A percentile compares a stretch with the other conserved stretches of the same genome.
phyloP scores from a whole-genome alignment of 2,113 vertebrate genomes.

The Atherinomorus stipes region DNA sequence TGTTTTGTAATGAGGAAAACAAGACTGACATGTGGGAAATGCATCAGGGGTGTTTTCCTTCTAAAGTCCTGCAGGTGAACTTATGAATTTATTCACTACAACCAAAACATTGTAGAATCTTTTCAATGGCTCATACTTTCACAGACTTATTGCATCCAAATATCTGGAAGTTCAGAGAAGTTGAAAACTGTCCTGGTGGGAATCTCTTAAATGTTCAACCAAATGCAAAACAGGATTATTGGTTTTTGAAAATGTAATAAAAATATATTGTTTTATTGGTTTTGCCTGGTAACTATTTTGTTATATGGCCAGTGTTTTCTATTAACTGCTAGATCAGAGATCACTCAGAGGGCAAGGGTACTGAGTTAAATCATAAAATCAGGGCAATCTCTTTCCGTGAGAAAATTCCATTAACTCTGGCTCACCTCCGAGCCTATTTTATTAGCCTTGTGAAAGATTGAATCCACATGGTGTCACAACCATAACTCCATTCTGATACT shows the following conservation, averaged over 20 bases:
- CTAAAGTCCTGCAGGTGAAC: slow-evolving; percentile 47
- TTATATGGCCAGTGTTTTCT: slow-evolving; percentile 76
- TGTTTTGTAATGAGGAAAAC: slow-evolving; percentile 38
- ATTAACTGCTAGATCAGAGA: slow-evolving; percentile 77
- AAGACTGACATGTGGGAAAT: slow-evolving; percentile 34
- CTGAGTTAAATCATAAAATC: slow-evolving; percentile 77
- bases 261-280: slow-evolving; percentile 80
- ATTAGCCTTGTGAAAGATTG: slow-evolving; percentile 76
- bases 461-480: slow-evolving; percentile 81
- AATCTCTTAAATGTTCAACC: slow-evolving; percentile 73
- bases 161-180: slow-evolving; percentile 63
- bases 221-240: slow-evolving; percentile 77
- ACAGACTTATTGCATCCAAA: slow-evolving; percentile 69
- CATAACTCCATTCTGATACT: slow-evolving; percentile 65
- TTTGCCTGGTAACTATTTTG: slow-evolving; percentile 74
- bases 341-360: slow-evolving; percentile 65
- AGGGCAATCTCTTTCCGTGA: slow-evolving; percentile 77
- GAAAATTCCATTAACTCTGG: slow-evolving; percentile 80
- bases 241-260: slow-evolving; percentile 81
- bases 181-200: slow-evolving; percentile 66
- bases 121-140: slow-evolving; percentile 38
- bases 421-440: slow-evolving; percentile 77
- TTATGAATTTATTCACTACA: slow-evolving; percentile 40
- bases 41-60: not conserved
- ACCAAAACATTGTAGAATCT: slow-evolving; percentile 57